Percentiles rank a stretch among this genome's conserved stretches.
Conservation (phyloP, 2,113 vertebrate species). For the Lonchura striata region DNA sequence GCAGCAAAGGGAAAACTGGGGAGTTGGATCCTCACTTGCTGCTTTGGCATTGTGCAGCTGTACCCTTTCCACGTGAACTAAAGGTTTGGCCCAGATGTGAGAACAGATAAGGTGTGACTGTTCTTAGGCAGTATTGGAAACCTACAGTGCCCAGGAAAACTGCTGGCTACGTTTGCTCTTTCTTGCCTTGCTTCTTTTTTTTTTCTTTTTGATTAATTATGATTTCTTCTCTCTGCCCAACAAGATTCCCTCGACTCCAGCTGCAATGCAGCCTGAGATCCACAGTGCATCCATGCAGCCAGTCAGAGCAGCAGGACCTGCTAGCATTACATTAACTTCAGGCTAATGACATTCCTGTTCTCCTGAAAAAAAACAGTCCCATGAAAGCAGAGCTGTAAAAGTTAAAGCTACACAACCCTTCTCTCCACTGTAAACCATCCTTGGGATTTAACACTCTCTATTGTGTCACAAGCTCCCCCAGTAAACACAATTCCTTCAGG, state of each 20-base stretch:
- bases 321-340: not conserved
- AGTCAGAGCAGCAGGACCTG: not conserved
- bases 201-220: not conserved
- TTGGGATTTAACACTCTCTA: not conserved
- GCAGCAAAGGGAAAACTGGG: slow-evolving; percentile 35
- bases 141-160: not conserved
- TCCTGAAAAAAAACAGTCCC: not conserved
- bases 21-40: not conserved
- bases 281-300: not conserved
- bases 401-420: not conserved
- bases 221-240: not conserved
- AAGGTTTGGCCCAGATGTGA: not conserved
- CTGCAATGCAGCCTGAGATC: not conserved
- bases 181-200: not conserved
- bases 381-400: not conserved
- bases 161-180: not conserved
- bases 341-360: not conserved
- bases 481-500: not conserved
- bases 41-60: not conserved
- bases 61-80: not conserved
- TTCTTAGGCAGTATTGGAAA: not conserved
- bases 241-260: not conserved
- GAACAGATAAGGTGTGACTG: not conserved
- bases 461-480: not conserved
- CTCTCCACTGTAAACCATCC: not conserved